These are phyloP conservation scores for Zaprionus capensis DNA, from an alignment of 1,140 invertebrate species.

Conservation along the genomic window DNA sequence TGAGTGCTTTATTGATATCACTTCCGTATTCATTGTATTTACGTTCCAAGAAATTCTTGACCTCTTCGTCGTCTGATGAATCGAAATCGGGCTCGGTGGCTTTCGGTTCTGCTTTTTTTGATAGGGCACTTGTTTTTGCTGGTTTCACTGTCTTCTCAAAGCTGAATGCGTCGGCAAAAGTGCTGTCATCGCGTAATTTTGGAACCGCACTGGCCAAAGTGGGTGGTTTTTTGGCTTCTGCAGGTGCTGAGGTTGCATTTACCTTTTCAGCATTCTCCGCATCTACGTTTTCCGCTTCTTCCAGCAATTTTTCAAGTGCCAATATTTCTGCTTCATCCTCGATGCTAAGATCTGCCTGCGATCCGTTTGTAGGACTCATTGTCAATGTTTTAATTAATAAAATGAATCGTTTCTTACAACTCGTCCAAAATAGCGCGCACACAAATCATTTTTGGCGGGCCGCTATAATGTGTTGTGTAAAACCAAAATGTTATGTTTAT, in stretches of 20 bases:
- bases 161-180: slow-evolving; percentile 72
- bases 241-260: slow-evolving; percentile 49
- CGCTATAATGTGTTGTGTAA: slow-evolving; percentile 15
- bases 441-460: slow-evolving; percentile 60
- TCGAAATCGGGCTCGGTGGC: slow-evolving; percentile 84
- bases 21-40: slow-evolving; percentile 89
- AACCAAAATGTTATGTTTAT: not conserved
- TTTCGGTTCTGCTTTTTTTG: slow-evolving; percentile 12
- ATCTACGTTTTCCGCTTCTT: slow-evolving; percentile 52
- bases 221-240: slow-evolving; percentile 6
- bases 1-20: slow-evolving; percentile 88
- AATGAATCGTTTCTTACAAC: not conserved
- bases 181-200: slow-evolving; percentile 69
- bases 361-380: slow-evolving; percentile 58
- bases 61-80: slow-evolving; percentile 93
- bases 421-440: slow-evolving; percentile 41
- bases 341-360: slow-evolving; percentile 57
- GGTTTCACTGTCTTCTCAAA: slow-evolving; percentile 59
- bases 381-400: slow-evolving; percentile 5
- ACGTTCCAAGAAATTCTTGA: slow-evolving; percentile 88
- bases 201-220: slow-evolving; percentile 51
- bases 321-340: slow-evolving; percentile 74
- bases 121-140: not conserved
- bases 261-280: slow-evolving; percentile 27
- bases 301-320: slow-evolving; percentile 69